Percentiles rank a stretch among this genome's conserved stretches.
phyloP scores from a whole-genome alignment of 2,797 vertebrate species.

The Phyllotis vaccarum region DNA sequence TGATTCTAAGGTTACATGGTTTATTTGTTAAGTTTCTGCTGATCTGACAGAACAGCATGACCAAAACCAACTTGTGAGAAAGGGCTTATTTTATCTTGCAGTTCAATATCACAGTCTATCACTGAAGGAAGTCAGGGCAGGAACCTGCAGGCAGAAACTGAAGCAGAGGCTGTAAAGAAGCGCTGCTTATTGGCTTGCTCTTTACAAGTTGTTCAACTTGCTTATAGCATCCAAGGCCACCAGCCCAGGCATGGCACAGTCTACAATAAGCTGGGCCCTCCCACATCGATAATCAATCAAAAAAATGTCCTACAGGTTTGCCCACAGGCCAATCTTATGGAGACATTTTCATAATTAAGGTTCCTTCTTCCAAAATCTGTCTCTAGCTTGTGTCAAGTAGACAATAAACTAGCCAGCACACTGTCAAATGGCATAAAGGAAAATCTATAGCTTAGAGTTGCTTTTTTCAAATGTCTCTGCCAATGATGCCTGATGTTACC shows the following conservation, averaged over 20 bases:
- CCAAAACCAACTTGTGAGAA: neutral
- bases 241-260: neutral
- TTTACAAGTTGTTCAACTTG: neutral
- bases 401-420: neutral
- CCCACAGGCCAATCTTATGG: neutral
- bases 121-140: neutral
- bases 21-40: neutral
- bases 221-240: neutral
- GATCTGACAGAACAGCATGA: neutral
- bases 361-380: neutral
- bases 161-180: neutral
- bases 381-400: neutral
- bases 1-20: neutral
- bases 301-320: neutral
- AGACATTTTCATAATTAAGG: neutral
- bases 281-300: neutral
- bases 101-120: neutral
- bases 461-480: constrained; percentile 9
- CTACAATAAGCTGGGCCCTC: neutral
- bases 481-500: neutral
- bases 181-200: neutral
- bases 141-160: neutral
- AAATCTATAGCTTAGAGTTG: neutral
- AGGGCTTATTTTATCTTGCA: neutral
- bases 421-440: neutral